Evolutionary conservation across 1,140 invertebrate genomes (phyloP), one percentile per base, ranked within the genome.

Genomic region (Scaptomyza graminum): DNA sequence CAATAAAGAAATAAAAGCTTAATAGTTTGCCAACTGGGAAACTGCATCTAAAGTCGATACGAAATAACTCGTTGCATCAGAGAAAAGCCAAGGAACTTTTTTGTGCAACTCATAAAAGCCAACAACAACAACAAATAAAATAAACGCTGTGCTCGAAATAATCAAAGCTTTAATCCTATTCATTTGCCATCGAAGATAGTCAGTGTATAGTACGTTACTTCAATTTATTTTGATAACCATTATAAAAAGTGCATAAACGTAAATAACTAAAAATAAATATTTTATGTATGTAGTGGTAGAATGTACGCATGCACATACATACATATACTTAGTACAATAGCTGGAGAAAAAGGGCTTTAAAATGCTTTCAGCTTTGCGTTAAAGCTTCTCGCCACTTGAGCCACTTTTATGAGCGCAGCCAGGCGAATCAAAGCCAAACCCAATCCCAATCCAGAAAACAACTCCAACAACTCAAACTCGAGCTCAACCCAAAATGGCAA

Each of bases 191-290:
- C 73, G 75, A 84, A 74, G 52, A 61, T 41, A 41, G 37, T 34
- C 12, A 41, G 37, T n/a, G n/a, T n/a, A 41, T 65, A n/a, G n/a
- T n/a, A 67, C 57, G 64, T 79, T 59, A 64, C 62, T 79, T 84
- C 71, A 84, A 83, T 84, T 83, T 83, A 83, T 69, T 84, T 84
- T 84, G 76, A 83, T 83, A 66, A 63, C 37, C 76, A 72, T 52
- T 68, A 70, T 78, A 82, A 83, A 67, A 39, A 61, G 63, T 13
- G 49, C 60, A 71, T 74, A 63, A 67, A 47, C 66, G 68, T 76
- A 67, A 73, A 73, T 63, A 63, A 68, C 76, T 57, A 66, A 41
- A 74, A 74, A 75, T 69, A 71, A 43, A 62, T 59, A 46, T 59
- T 47, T 34, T 60, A 60, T 60, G 31, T 9, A 60, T 39, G 34